phyloP scores from a whole-genome alignment of 2,113 vertebrate genomes.

The Neolamprologus longior region DNA sequence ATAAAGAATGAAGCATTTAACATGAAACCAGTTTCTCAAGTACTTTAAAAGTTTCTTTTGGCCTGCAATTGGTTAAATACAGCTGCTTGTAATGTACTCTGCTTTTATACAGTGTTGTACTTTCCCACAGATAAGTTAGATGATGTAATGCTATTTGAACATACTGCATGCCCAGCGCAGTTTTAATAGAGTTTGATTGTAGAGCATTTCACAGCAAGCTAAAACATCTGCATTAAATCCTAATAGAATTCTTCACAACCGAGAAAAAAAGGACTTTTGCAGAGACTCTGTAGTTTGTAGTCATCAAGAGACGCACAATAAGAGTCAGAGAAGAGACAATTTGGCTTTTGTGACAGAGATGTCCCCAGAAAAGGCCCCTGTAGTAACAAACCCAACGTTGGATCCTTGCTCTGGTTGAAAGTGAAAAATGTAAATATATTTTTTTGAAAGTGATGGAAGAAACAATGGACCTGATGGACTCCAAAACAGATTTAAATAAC shows the following conservation, averaged over 20 bases:
- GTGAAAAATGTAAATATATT: background rate
- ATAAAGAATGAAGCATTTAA: background rate
- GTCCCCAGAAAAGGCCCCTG: background rate
- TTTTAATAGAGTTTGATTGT: background rate
- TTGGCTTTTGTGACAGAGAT: background rate
- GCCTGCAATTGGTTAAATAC: slow-evolving; percentile 15
- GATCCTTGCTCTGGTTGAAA: background rate
- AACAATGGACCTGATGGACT: background rate
- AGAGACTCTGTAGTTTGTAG: background rate
- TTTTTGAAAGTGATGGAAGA: background rate
- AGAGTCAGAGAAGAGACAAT: background rate
- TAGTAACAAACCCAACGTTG: background rate
- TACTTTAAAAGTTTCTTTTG: background rate
- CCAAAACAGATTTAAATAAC: background rate
- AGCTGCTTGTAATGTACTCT: slow-evolving; percentile 38
- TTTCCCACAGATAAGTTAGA: slow-evolving; percentile 2
- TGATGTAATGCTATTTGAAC: background rate
- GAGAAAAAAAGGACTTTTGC: background rate
- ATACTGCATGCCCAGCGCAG: background rate
- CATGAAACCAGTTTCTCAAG: background rate
- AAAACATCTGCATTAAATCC: background rate
- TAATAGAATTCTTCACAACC: background rate
- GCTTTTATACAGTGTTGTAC: background rate
- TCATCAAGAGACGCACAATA: background rate
- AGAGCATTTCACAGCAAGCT: background rate